Evolutionary conservation across 37 sponge, comb jelly and placozoan genomes (phyloP).

Genomic region (Eunapius fragilis): DNA sequence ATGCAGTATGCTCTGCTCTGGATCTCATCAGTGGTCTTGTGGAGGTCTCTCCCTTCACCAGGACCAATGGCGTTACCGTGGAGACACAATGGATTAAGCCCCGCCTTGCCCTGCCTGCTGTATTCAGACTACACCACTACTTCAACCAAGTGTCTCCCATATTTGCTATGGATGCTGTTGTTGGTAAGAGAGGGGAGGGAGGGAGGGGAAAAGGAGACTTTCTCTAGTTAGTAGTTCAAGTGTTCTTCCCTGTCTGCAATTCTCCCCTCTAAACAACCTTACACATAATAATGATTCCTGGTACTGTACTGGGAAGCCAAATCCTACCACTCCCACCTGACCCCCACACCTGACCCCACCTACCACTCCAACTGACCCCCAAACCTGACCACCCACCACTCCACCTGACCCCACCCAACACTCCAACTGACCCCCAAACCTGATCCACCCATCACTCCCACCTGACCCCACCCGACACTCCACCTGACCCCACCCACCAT

Average conservation of each 20-base stretch:
- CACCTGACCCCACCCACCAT: too few relatives aligned
- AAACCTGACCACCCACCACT: too few relatives aligned
- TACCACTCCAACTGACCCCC: too few relatives aligned
- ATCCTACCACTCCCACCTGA: too few relatives aligned
- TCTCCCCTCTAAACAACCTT: neutral
- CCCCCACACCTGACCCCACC: too few relatives aligned
- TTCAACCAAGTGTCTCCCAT: conserved; percentile 53
- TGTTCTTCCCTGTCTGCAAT: neutral
- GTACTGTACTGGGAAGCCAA: too few relatives aligned
- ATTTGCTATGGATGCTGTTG: conserved; percentile 52
- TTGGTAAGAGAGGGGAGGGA: conserved; percentile 40
- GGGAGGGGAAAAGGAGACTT: neutral
- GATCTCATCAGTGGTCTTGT: conserved; percentile 39
- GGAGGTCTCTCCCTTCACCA: neutral
- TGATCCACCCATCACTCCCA: too few relatives aligned
- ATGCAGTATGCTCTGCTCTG: conserved; percentile 67
- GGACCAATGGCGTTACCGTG: neutral
- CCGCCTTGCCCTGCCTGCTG: conserved; percentile 44
- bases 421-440: too few relatives aligned
- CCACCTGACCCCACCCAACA: too few relatives aligned
- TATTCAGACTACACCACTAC: conserved; percentile 64
- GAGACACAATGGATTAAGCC: conserved; percentile 30
- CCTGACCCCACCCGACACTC: too few relatives aligned
- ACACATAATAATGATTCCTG: too few relatives aligned
- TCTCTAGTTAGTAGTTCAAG: too few relatives aligned